Conservation (phyloP, 2,797 vertebrate genomes). For the Sebastes oblongus region DNA sequence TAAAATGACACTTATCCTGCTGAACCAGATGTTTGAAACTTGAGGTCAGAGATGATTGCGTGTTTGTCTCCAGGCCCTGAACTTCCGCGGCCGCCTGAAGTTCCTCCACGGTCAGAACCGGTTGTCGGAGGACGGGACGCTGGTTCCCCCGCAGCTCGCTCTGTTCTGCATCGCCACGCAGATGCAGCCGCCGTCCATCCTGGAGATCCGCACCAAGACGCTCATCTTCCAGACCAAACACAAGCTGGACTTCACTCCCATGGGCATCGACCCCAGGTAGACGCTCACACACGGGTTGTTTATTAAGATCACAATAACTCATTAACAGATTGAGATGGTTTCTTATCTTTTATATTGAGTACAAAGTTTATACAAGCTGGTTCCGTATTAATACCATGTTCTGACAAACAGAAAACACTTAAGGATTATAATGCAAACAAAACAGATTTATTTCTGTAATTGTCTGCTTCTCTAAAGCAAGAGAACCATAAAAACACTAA, state of each 20-base stretch:
- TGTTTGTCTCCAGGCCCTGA: slow-evolving; percentile 77
- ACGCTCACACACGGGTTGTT: background rate
- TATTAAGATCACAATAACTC: too few relatives aligned
- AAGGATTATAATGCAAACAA: background rate
- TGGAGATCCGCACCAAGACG: slow-evolving; percentile 84
- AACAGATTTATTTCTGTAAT: background rate
- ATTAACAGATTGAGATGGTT: too few relatives aligned
- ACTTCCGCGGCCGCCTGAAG: slow-evolving; percentile 84
- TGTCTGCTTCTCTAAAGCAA: too few relatives aligned
- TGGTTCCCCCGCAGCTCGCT: slow-evolving; percentile 76
- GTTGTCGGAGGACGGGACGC: slow-evolving; percentile 54
- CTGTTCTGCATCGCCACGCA: slow-evolving; percentile 84
- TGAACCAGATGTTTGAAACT: background rate
- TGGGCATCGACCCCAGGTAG: slow-evolving; percentile 82
- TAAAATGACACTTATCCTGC: too few relatives aligned
- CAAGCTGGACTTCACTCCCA: slow-evolving; percentile 87
- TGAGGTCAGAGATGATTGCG: background rate
- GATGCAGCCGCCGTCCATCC: slow-evolving; percentile 82
- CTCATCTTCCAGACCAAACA: slow-evolving; percentile 89
- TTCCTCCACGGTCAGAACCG: slow-evolving; percentile 80
- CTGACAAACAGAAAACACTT: background rate
- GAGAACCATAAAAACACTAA: background rate
- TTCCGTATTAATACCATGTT: background rate
- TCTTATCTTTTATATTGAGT: too few relatives aligned
- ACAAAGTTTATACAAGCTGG: background rate